Conservation (phyloP, 2,797 vertebrate species). For the Hydrophis major region DNA sequence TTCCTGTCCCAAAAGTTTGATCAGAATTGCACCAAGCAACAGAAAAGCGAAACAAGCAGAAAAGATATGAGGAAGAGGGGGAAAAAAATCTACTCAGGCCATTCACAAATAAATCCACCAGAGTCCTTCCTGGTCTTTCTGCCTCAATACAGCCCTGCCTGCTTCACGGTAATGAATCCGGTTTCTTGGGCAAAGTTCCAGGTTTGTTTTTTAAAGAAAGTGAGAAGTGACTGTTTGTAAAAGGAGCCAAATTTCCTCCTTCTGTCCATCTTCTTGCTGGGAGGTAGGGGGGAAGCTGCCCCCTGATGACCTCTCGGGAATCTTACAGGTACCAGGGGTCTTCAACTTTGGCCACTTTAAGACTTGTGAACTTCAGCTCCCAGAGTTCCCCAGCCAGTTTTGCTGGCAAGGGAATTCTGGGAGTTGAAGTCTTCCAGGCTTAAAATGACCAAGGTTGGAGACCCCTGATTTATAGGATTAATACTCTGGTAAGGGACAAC, state of each 20-base stretch:
- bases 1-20: neutral
- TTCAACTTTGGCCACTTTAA: no score
- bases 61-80: neutral
- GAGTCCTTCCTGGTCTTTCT: neutral
- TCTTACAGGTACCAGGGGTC: no score
- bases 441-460: no score
- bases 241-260: neutral
- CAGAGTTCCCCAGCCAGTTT: no score
- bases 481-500: no score
- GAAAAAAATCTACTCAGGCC: no score
- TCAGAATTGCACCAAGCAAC: neutral
- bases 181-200: neutral
- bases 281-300: neutral
- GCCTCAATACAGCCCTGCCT: neutral
- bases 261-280: neutral
- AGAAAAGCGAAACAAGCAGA: neutral
- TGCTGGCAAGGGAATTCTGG: no score
- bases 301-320: neutral
- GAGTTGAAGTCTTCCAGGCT: no score
- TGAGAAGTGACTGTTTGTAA: neutral
- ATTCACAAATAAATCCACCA: neutral
- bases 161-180: neutral
- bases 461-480: no score
- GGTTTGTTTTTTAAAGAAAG: neutral
- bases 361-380: no score